Conservation (phyloP, 2,113 vertebrate genomes). For the Notarius quadriscutis region DNA sequence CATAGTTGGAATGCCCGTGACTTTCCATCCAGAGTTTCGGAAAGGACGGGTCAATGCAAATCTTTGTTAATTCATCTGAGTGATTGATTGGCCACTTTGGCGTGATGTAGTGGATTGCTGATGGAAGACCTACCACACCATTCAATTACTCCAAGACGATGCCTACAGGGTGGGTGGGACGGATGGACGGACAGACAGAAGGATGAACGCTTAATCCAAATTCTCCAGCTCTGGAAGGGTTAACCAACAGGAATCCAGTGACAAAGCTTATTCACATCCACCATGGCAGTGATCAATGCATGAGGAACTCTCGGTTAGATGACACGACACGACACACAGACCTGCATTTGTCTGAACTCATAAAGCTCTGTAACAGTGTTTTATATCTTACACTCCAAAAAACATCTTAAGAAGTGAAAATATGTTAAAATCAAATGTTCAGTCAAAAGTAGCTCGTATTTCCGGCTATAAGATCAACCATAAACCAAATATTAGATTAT, state of each 20-base stretch:
- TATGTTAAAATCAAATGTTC: background rate
- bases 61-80: constrained; percentile 51
- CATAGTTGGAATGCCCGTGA: constrained; percentile 61
- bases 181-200: no score
- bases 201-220: constrained; percentile 4
- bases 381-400: background rate
- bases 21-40: constrained; percentile 54
- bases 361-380: background rate
- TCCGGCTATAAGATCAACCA: background rate
- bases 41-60: constrained; percentile 36
- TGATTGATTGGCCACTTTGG: constrained; percentile 57
- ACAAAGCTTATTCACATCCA: constrained; percentile 47
- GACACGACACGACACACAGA: background rate
- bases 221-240: constrained; percentile 50
- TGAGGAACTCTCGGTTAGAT: background rate
- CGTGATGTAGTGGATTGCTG: constrained; percentile 51
- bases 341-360: background rate
- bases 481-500: background rate
- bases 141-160: constrained; percentile 56
- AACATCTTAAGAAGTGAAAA: background rate
- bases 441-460: background rate
- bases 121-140: constrained; percentile 53
- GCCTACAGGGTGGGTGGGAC: constrained; percentile 14
- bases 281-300: constrained; percentile 22
- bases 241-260: constrained; percentile 16